phyloP scores from a whole-genome alignment of 1,140 invertebrate genomes.

The Thaumatotibia leucotreta region DNA sequence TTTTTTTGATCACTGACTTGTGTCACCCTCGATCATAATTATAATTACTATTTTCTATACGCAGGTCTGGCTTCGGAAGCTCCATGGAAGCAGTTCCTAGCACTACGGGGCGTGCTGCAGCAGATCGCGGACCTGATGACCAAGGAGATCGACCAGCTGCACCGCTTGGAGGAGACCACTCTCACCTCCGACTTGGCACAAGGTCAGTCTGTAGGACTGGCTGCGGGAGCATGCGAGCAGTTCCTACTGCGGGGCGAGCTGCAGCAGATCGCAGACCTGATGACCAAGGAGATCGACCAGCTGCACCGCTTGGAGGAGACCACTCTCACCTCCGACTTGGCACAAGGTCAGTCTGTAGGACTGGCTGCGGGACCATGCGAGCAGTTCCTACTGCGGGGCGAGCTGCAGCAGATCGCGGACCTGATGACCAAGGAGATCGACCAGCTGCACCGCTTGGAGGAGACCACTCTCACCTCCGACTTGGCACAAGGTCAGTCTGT shows the following conservation, averaged over 20 bases:
- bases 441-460: slow-evolving; percentile 89
- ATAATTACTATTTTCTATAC: no score
- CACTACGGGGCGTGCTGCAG: slow-evolving; percentile 89
- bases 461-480: slow-evolving; percentile 95
- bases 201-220: slow-evolving; percentile 79
- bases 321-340: slow-evolving; percentile 94
- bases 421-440: not conserved
- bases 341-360: slow-evolving; percentile 85
- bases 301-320: slow-evolving; percentile 92
- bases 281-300: slow-evolving; percentile 52
- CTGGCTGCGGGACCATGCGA: no score
- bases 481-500: slow-evolving; percentile 87
- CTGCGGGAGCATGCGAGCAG: no score
- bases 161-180: slow-evolving; percentile 92
- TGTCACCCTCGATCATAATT: no score
- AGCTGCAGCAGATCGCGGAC: slow-evolving; percentile 54
- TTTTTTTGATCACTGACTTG: no score
- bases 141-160: slow-evolving; percentile 90
- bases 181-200: slow-evolving; percentile 95
- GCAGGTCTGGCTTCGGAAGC: slow-evolving; percentile 85
- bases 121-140: slow-evolving; percentile 92
- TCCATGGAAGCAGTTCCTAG: slow-evolving; percentile 96
- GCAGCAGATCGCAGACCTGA: slow-evolving; percentile 55
- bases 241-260: no score
- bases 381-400: no score